Evolutionary conservation across 1,140 invertebrate species (phyloP).

Genomic region (Diprion similis): DNA sequence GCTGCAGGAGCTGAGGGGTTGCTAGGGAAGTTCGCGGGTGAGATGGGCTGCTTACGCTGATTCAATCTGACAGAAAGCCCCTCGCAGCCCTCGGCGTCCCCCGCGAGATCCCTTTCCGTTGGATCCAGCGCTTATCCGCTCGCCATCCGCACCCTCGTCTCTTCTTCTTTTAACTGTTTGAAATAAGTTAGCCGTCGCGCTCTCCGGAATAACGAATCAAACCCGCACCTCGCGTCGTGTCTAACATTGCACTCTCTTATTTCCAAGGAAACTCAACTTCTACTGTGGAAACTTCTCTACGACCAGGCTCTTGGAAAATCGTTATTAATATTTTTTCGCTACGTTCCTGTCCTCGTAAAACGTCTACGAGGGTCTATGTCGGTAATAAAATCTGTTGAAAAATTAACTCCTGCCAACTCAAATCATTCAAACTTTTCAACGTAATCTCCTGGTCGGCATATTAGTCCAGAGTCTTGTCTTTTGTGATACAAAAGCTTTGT

Average conservation of each 20-base stretch:
- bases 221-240: neutral
- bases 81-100: slow-evolving; percentile 12
- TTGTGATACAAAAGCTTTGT: too few relatives aligned
- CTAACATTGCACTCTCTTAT: neutral
- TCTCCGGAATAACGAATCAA: neutral
- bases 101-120: slow-evolving; percentile 2
- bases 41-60: slow-evolving; percentile 50
- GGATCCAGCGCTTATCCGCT: neutral
- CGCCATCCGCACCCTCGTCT: neutral
- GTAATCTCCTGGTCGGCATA: too few relatives aligned
- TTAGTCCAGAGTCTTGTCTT: too few relatives aligned
- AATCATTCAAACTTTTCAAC: too few relatives aligned
- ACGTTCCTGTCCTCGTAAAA: too few relatives aligned
- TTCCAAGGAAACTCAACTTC: neutral
- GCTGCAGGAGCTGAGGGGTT: slow-evolving; percentile 29
- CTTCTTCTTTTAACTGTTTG: neutral
- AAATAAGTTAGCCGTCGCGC: neutral
- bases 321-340: too few relatives aligned
- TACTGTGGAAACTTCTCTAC: too few relatives aligned
- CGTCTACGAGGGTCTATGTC: too few relatives aligned
- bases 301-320: too few relatives aligned
- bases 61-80: slow-evolving; percentile 48
- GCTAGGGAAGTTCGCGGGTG: slow-evolving; percentile 30
- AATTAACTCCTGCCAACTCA: too few relatives aligned
- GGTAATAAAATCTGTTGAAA: too few relatives aligned